Base-by-base conservation (phyloP, 1,140 invertebrate genomes). In the Caenorhabditis briggsae region DNA sequence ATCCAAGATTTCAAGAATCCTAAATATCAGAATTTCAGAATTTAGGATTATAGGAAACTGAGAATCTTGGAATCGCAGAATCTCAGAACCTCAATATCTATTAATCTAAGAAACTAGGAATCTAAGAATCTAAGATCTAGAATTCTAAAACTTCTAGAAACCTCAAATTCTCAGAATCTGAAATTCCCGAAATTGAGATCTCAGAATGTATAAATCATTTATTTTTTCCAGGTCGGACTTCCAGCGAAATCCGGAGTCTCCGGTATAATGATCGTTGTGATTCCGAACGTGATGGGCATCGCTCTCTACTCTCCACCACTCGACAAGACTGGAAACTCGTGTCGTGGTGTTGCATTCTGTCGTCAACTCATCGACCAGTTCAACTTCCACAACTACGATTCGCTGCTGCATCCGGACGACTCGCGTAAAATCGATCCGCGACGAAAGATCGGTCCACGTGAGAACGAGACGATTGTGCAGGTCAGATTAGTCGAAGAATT, bases 381-480 rank as follows among this genome's bases (percentile, higher is more conserved):
- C 92, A 98, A 98, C 91, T 98, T 98, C 93, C 97, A 99, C 93
- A 96, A 97, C 90, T 98, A 97, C 91, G 97, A 99, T 90, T 98
- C 97, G 93, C 94, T 98, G 64, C 95, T 95, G 89, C 96, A 98
- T 92, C 96, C 96, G 6, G 95, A 96, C 9, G 95, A 96, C 91
- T 78, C 70, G 3, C 98, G 98, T 92, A 95, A 96, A 91, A 90
- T 92, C 64, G 97, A 98, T 93, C 97, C 97, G 0, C 94, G 97
- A 88, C 94, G 96, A 84, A 95, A 96, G 92, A 96, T 96, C 91
- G 97, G 93, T 96, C 61, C 50, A 64, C 58, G 50, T 41, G 84
- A 74, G 56, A 78, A 56, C 12, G 84, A 78, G 50, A 56, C 43
- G 33, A 74, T 59, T 58, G 58, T 70, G 23, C 83, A 41, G 64